Evolutionary conservation across 2,797 vertebrate species (phyloP).

Genomic region (Bradypus variegatus): DNA sequence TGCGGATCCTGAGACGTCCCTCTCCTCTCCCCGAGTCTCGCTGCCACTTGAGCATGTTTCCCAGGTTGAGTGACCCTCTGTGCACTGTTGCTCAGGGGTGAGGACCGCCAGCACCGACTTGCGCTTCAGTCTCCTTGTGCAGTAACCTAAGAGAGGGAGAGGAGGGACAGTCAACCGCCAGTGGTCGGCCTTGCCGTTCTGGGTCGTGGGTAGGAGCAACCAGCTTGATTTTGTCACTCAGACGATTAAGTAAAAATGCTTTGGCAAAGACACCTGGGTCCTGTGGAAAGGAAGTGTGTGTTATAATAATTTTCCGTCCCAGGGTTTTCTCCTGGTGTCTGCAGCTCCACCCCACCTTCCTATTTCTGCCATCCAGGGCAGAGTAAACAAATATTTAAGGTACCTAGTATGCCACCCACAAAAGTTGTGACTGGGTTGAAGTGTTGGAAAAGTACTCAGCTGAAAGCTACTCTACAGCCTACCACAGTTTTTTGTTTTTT

Average conservation of each 20-base stretch:
- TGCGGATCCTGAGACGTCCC: background rate
- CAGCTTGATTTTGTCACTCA: background rate
- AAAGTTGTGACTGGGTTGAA: conserved; percentile 26
- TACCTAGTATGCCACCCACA: background rate
- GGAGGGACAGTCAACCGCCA: background rate
- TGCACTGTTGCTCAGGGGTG: background rate
- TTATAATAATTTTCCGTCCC: background rate
- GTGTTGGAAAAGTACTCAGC: conserved; percentile 9
- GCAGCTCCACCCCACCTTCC: background rate
- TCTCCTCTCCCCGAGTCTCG: background rate
- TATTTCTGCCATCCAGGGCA: background rate
- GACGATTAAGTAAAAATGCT: background rate
- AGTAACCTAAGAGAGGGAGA: background rate
- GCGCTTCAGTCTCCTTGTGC: background rate
- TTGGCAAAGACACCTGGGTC: background rate
- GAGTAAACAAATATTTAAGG: background rate
- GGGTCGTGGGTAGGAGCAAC: background rate
- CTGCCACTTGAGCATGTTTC: background rate
- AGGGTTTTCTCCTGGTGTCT: background rate
- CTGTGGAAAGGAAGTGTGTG: background rate
- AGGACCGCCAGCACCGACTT: background rate
- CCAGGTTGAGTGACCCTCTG: background rate
- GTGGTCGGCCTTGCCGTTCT: background rate
- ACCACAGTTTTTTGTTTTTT: background rate
- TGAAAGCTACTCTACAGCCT: background rate